Base-by-base conservation (phyloP, 2,888 invertebrate species). In the Leptinotarsa rubiginosa region DNA sequence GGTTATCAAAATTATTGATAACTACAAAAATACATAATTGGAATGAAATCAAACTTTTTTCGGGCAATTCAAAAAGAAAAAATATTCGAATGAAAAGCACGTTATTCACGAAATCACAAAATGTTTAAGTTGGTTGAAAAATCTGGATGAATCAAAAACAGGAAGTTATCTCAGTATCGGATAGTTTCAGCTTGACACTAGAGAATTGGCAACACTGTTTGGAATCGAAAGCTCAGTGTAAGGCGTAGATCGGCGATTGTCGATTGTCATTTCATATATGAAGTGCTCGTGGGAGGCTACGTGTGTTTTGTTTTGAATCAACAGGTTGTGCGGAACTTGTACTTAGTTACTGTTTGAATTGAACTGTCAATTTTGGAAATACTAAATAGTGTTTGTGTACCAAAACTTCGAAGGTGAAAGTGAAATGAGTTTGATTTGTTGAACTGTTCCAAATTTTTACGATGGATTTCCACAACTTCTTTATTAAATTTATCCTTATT, bases 301-400 rank as follows among this genome's bases (percentile, higher is more conserved):
- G 75, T 56, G 65, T 59, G 78, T 75, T 74, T 31, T 74, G 64
- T 70, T 75, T 49, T n/a, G 70, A 65, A 74, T 77, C 81, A 81
- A 81, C 81, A 81, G 80, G 80, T 75, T 76, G 81, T 69, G 78
- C 76, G 75, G 72, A 72, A 15, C 72, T 77, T 75, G 81, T 79
- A 78, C 78, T 79, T n/a, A n/a, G n/a, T n/a, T 75, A 79, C 69
- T 67, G 77, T 75, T 66, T 20, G 65, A 71, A 64, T 18, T 59
- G 31, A 65, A 47, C 67, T 59, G 52, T 47, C 47, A 31, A 31
- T 16, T 71, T 72, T 59, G 16, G 41, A 10, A 5, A 4, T 62
- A 5, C 12, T 31, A n/a, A 62, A 31, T 25, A 15, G 62, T 25
- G 25, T 62, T n/a, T 25, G 62, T 62, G 62, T 62, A 41, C 41